Base-by-base conservation (phyloP, 2,888 invertebrate genomes). In the Petrolisthes cinctipes region DNA sequence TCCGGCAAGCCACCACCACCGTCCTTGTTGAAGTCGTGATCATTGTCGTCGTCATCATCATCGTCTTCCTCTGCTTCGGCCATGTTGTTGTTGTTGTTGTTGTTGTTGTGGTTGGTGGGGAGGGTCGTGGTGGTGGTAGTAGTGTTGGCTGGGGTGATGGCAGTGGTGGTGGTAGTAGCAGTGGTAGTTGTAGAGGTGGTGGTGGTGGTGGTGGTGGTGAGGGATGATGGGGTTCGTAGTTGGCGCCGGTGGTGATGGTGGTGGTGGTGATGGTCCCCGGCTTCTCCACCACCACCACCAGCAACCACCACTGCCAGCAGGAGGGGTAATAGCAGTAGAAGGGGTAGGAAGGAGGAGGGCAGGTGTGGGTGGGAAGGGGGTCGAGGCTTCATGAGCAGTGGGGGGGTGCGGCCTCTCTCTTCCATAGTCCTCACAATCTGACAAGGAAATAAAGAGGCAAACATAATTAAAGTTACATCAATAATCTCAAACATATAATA, bases 401-500 rank as follows among this genome's bases (percentile, higher is more conserved):
- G 37, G 81, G 20, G 4, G 14, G 17, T 23, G 51, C 37, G 5
- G 7, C 17, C 66, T 37, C 17, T 66, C 23, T 37, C 66, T 17
- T 82, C 66, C 66, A 82, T 82, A 51, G 81, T 80, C 80, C 54
- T 80, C 80, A 82, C 78, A 23, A 37, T 66, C 81, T 82, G 66
- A 14, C 14, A 14, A 14, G 66, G 14, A 82, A 37, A 82, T 9
- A 66, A 17, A 37, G 66, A 53, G 14, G 0, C n/a, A 71, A n/a
- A 20, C n/a, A n/a, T 71, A 71, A n/a, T n/a, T 4, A 1, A 17
- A 71, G n/a, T 71, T 61, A 2, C 17, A 61, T 61, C 3, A 61
- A 11, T 9, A 17, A 61, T 17, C 61, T 61, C 17, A 61, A 9
- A 11, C 61, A 1, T 17, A 11, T 61, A 17, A 61, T 17, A 11